Percentiles rank a stretch among this genome's conserved stretches.
These are phyloP conservation scores for Aix galericulata DNA, from an alignment of 2,113 vertebrate species.

Conservation along the genomic window DNA sequence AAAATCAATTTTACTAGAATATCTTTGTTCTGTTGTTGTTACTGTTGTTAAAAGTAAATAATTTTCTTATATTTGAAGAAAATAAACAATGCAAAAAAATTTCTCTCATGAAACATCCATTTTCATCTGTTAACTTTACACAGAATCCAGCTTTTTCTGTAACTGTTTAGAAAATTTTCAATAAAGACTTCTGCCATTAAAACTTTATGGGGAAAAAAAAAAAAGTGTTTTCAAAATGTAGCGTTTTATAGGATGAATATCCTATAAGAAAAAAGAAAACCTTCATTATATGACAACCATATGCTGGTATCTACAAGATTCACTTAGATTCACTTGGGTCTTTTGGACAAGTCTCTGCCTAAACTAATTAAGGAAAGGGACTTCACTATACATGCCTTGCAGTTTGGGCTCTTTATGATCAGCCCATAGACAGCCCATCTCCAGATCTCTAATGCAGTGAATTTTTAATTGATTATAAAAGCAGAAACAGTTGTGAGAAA, in stretches of 20 bases:
- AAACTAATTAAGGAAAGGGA: not conserved
- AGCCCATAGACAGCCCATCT: not conserved
- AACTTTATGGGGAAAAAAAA: not conserved
- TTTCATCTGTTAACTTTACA: not conserved
- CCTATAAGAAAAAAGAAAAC: not conserved
- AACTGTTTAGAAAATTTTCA: not conserved
- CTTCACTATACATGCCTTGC: not conserved
- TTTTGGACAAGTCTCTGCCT: not conserved
- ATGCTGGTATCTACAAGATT: not conserved
- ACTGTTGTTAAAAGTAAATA: not conserved
- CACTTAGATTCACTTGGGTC: not conserved
- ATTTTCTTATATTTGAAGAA: not conserved
- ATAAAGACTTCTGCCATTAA: not conserved
- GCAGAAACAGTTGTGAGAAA: not conserved
- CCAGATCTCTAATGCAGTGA: not conserved
- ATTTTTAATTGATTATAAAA: not conserved
- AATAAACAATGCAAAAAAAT: rapidly evolving
- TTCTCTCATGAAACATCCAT: not conserved
- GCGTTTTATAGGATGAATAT: not conserved
- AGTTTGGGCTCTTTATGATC: not conserved
- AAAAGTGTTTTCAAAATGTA: not conserved
- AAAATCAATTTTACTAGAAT: not conserved
- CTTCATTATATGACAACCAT: not conserved
- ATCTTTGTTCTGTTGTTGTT: not conserved
- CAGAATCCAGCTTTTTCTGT: not conserved